Evolutionary conservation across 2,113 vertebrate species (phyloP).

Genomic region (Bambusicola thoracicus): DNA sequence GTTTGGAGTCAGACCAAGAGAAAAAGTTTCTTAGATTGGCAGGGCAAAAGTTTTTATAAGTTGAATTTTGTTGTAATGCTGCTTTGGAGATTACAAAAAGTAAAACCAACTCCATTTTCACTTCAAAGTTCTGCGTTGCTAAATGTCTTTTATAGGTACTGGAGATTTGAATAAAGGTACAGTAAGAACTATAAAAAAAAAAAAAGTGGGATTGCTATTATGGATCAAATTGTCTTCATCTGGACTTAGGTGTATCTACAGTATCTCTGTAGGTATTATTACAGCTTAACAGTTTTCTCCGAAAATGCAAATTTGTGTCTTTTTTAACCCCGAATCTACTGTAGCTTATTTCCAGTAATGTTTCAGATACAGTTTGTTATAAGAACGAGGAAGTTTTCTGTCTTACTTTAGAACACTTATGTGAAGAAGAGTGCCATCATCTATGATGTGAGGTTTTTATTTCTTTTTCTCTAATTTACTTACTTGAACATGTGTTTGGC

Average conservation of each 20-base stretch:
- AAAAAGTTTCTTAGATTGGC: background rate
- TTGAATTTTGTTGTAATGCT: background rate
- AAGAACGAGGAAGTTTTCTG: background rate
- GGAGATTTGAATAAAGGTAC: background rate
- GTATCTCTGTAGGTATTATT: background rate
- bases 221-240: background rate
- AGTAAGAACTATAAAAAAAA: background rate
- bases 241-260: background rate
- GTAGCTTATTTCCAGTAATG: background rate
- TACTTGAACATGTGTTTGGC: background rate
- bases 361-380: background rate
- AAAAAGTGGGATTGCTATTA: background rate
- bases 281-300: background rate
- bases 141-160: background rate
- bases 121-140: background rate
- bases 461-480: background rate
- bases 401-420: background rate
- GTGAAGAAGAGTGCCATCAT: background rate
- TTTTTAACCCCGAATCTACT: background rate
- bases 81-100: background rate
- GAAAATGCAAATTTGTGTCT: background rate
- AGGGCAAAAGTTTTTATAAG: background rate
- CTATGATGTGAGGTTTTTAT: background rate
- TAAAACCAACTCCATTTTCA: background rate
- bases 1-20: slow-evolving; percentile 50